Conservation (phyloP, 2,888 invertebrate genomes). For the Chrysolina americana region DNA sequence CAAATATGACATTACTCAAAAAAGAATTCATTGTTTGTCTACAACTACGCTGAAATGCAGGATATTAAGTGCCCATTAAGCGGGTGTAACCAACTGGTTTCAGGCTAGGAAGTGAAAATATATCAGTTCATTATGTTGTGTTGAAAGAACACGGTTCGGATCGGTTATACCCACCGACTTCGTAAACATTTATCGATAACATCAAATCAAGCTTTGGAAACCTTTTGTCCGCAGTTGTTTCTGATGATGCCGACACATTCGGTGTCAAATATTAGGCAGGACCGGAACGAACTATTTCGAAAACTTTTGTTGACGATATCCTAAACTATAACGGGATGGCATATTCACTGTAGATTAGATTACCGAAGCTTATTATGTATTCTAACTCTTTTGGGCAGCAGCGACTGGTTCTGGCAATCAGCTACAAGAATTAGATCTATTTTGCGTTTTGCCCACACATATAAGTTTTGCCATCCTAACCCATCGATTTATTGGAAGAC, state of each 20-base stretch:
- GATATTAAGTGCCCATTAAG: constrained; percentile 17
- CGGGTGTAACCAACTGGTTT: constrained; percentile 24
- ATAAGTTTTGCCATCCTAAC: too few species aligned
- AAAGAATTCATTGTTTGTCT: background rate
- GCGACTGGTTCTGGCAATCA: too few species aligned
- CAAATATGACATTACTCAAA: background rate
- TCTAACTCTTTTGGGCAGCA: too few species aligned
- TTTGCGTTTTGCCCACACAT: too few species aligned
- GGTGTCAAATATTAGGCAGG: constrained; percentile 12
- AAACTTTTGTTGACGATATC: too few species aligned
- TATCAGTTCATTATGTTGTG: constrained; percentile 25
- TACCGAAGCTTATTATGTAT: too few species aligned
- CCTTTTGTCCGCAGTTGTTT: constrained; percentile 13
- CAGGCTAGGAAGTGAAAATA: constrained; percentile 32
- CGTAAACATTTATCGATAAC: constrained; percentile 34
- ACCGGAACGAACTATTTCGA: too few species aligned
- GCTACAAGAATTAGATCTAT: too few species aligned
- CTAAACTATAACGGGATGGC: too few species aligned
- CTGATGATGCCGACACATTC: constrained; percentile 15
- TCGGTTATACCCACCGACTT: constrained; percentile 25
- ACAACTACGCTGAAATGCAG: background rate
- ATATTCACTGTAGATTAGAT: too few species aligned
- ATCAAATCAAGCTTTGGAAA: constrained; percentile 14
- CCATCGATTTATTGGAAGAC: too few species aligned
- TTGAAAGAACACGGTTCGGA: constrained; percentile 25